Evolutionary conservation across 1,140 invertebrate genomes (phyloP), one percentile per base, ranked within the genome.

Genomic region (Seison nebaliae): DNA sequence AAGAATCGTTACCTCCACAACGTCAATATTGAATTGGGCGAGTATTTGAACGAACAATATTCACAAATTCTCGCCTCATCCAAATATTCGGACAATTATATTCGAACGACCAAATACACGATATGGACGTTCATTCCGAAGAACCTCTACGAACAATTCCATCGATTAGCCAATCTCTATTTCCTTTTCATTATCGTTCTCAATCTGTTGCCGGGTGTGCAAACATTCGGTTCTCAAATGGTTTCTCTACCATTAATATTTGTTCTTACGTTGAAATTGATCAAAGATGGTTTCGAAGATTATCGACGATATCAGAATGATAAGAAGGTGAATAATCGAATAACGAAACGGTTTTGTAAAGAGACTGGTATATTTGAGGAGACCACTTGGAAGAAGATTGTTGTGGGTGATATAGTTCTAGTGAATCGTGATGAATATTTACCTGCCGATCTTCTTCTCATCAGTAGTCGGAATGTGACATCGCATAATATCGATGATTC

Each of bases 281-380:
- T 84, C 47, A 96, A 96, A 65, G 88, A 96, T 70, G 84, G 79
- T 50, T 84, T 88, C 54, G 88, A 96, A 68, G 88, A 96, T 62
- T n/a, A n/a, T n/a, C n/a, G n/a, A n/a, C n/a, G n/a, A n/a, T n/a
- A n/a, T n/a, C n/a, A n/a, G n/a, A n/a, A n/a, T n/a, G n/a, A n/a
- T n/a, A n/a, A n/a, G n/a, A n/a, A n/a, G n/a, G n/a, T n/a, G n/a
- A n/a, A n/a, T n/a, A n/a, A n/a, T n/a, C n/a, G n/a, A n/a, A n/a
- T n/a, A n/a, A n/a, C n/a, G n/a, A n/a, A n/a, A n/a, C n/a, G n/a
- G n/a, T n/a, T n/a, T n/a, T n/a, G n/a, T n/a, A n/a, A n/a, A n/a
- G n/a, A n/a, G n/a, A n/a, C n/a, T n/a, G 37, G 37, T 7, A 14
- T n/a, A 14, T 34, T 39, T 23, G 16, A 21, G 7, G 21, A 39